A percentile compares a stretch with the other conserved stretches of the same genome.
Evolutionary conservation across 2,113 vertebrate species (phyloP).

Genomic region (Martes martes): DNA sequence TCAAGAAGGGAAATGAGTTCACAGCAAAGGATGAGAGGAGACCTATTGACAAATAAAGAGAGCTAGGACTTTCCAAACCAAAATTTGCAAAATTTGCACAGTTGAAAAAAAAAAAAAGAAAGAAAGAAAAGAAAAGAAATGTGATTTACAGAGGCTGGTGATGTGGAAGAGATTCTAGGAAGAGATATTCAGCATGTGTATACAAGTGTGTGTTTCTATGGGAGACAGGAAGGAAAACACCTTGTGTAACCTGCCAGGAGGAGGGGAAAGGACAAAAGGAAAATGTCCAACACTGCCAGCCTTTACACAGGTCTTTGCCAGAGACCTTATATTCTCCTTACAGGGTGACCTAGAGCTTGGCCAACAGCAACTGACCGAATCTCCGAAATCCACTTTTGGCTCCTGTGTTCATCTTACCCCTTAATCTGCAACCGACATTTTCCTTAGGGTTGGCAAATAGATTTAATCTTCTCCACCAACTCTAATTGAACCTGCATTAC

Average conservation of each 20-base stretch:
- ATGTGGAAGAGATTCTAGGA: neutral
- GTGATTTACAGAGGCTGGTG: neutral
- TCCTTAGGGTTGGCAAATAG: neutral
- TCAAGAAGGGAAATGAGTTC: neutral
- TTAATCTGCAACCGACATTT: neutral
- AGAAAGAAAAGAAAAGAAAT: neutral
- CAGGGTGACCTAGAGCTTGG: neutral
- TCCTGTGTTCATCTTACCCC: neutral
- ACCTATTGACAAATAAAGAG: neutral
- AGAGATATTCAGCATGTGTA: neutral
- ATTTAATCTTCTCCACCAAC: neutral
- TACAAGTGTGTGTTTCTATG: neutral
- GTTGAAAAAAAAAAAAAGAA: too few species aligned
- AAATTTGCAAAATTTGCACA: neutral
- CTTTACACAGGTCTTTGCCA: neutral
- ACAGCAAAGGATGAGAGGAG: neutral
- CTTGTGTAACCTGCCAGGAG: neutral
- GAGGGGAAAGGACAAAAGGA: accelerated
- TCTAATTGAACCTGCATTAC: neutral
- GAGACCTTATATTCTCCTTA: neutral
- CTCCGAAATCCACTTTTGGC: neutral
- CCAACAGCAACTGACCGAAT: neutral
- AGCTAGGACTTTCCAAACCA: neutral
- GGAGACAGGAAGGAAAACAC: neutral
- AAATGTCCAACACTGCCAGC: neutral